Base-by-base conservation (phyloP, 2,113 vertebrate genomes). In the Chaetura pelagica region DNA sequence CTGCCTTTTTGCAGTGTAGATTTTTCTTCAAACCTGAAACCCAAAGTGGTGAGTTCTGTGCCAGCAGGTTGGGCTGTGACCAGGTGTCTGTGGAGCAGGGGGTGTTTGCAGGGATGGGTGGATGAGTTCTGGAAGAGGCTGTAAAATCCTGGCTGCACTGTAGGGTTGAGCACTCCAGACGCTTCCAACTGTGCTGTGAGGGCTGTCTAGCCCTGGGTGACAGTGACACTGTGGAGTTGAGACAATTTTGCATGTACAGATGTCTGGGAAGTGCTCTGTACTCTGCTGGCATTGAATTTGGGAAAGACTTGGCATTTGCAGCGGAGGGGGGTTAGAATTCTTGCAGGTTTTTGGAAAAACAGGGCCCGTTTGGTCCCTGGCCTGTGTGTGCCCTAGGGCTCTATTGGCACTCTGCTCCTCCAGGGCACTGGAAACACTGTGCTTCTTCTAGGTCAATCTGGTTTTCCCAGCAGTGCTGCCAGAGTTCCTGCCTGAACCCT, bases 361-460 rank as follows among this genome's bases (percentile, higher is more conserved):
- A 23, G 42, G 10, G 10, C 40, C 64, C 4, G 7, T n/a, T 14
- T 23, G 6, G 1, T 35, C 16, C 1, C 16, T 40, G 42, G 49
- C 54, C 73, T 42, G 7, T 38, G 42, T 19, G 30, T 13, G 42
- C 40, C 40, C 40, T 0, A 2, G 38, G n/a, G 17, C 72, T 77
- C 32, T 15, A 3, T 2, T 10, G 44, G 67, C 55, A 35, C 11
- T 3, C 18, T 3, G 9, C 15, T 26, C 15, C 12, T 13, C 29
- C 17, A 1, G 7, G 22, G 15, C 3, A 7, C 5, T 15, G 32
- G 32, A n/a, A 59, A 13, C 19, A 22, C 6, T 0, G 6, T 2
- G 4, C 29, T 57, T 40, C 40, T 19, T 40, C 52, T 35, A 35
- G 20, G 17, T 69, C 40, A 42, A 2, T 19, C 19, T 0, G 2